Conservation (phyloP, 2,113 vertebrate genomes). For the Falco punctatus region DNA sequence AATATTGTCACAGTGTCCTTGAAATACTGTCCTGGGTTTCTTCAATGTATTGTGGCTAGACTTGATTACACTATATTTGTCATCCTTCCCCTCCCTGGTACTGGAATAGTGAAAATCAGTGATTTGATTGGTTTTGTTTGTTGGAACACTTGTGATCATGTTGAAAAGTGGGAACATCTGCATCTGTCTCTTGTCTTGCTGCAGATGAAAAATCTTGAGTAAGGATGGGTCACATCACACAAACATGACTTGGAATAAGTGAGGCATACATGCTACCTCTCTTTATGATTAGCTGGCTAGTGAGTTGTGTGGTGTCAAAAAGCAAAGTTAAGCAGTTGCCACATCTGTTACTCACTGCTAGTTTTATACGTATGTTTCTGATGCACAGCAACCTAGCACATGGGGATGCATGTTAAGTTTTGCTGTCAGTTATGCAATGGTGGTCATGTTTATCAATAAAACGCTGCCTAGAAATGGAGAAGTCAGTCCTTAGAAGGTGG, state of each 20-base stretch:
- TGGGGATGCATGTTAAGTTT: background rate
- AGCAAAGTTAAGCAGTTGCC: conserved; percentile 14
- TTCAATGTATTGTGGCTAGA: background rate
- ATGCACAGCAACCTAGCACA: conserved; percentile 28
- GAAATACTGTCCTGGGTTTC: background rate
- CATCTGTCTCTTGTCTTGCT: conserved; percentile 9
- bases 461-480: background rate
- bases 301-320: background rate
- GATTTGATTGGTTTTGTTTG: background rate
- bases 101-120: conserved; percentile 30
- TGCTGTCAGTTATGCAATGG: background rate
- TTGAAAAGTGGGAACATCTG: background rate
- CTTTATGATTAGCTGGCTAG: background rate
- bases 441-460: background rate
- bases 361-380: conserved; percentile 15
- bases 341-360: conserved; percentile 7
- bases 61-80: background rate
- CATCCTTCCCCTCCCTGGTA: background rate
- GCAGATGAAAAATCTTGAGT: background rate
- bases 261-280: conserved; percentile 60
- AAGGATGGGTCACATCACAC: background rate
- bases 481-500: background rate
- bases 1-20: background rate
- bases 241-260: conserved; percentile 19
- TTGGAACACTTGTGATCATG: background rate